Evolutionary conservation across 2,888 invertebrate genomes (phyloP), one percentile per base, ranked within the genome.

Genomic region (Pristionchus arcanus): DNA sequence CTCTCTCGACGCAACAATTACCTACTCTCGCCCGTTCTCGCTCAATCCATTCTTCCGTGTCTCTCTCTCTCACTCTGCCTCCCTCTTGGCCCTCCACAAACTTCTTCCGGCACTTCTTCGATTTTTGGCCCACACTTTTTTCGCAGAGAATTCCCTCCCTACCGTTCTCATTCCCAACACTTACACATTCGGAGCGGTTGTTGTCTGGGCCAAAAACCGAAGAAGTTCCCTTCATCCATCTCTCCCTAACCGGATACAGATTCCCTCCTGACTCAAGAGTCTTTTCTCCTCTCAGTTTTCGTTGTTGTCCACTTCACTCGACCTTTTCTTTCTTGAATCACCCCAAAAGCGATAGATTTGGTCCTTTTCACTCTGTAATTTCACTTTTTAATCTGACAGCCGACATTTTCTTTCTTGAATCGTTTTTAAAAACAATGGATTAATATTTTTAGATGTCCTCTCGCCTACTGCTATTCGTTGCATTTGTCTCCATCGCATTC

Each of bases 1-100:
- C 63, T n/a, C 63, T n/a, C 63, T 63, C 63, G 31, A 74, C 37
- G 74, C 74, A 74, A 74, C 74, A 74, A 74, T 74, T 74, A 74
- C 74, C 74, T 74, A 63, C 74, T 7, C 63, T 21, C 63, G 63
- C 25, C 63, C 68, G 68, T 31, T 71, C 31, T 1, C 21, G 11
- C 74, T 37, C 74, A 19, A 74, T 37, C 37, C 74, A 37, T 25
- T 37, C 74, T 74, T 74, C 74, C 74, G 74, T 53, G n/a, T 55
- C 53, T 83, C 83, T 83, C 53, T 16, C 19, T 49, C 28, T 53
- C 49, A 4, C 19, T 34, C 13, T 37, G 25, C 37, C 7, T 37
- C 37, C 37, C 16, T 37, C 74, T 37, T 19, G 21, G 7, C 74
- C 21, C 37, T 42, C 55, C 13, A 21, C 53, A 7, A 31, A 21